Percentiles rank a stretch among this genome's conserved stretches.
phyloP scores from a whole-genome alignment of 2,888 invertebrate species.

The Athetis lepigone region DNA sequence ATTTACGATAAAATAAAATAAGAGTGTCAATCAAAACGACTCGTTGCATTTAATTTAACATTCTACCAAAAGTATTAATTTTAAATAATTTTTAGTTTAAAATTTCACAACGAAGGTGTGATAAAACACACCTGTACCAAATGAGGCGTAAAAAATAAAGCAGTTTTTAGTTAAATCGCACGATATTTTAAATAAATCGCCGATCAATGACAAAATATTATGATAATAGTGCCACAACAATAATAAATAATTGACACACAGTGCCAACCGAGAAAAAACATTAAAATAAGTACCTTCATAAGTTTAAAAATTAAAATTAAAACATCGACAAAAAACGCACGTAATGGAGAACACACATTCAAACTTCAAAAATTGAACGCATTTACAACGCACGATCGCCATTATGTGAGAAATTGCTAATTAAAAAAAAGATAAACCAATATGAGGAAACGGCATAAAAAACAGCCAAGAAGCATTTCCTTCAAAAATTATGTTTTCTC shows the following conservation, averaged over 20 bases:
- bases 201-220: conserved; percentile 32
- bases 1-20: too few species aligned
- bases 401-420: conserved; percentile 45
- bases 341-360: conserved; percentile 55
- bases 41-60: too few species aligned
- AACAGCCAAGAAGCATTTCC: conserved; percentile 49
- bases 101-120: conserved; percentile 34
- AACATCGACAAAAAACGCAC: conserved; percentile 41
- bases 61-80: neutral
- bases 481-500: conserved; percentile 63
- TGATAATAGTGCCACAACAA: conserved; percentile 31
- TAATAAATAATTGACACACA: conserved; percentile 45
- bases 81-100: neutral
- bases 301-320: conserved; percentile 23
- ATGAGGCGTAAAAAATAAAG: conserved; percentile 42
- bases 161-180: conserved; percentile 28
- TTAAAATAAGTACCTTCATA: neutral
- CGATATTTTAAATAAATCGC: conserved; percentile 39
- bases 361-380: conserved; percentile 58
- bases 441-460: conserved; percentile 44
- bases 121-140: conserved; percentile 38
- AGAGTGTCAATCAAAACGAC: too few species aligned
- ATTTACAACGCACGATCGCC: conserved; percentile 26
- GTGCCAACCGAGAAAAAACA: conserved; percentile 15
- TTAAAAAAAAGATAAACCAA: conserved; percentile 58